These are phyloP conservation scores for Indicator maculatus DNA, from an alignment of 2,113 vertebrate genomes.

Conservation along the genomic window DNA sequence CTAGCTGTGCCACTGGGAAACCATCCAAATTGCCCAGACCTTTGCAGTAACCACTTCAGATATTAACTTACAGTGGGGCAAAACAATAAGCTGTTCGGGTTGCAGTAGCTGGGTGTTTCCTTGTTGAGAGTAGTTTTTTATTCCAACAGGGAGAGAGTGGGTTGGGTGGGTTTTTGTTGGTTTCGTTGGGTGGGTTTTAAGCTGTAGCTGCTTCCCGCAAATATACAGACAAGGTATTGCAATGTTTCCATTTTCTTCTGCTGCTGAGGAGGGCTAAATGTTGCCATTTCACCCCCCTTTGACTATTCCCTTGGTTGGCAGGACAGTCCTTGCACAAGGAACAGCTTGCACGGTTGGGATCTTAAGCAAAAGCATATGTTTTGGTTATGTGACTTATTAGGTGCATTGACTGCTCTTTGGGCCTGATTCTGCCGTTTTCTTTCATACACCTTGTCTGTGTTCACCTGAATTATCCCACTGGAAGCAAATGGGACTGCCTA, in stretches of 20 bases:
- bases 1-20: slow-evolving; percentile 64
- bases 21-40: slow-evolving; percentile 52
- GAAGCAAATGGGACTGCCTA: background rate
- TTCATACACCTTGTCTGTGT: background rate
- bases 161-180: background rate
- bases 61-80: slow-evolving; percentile 64
- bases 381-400: background rate
- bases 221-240: background rate
- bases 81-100: slow-evolving; percentile 62
- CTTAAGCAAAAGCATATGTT: background rate
- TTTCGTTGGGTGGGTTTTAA: background rate
- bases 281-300: background rate
- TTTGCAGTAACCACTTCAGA: slow-evolving; percentile 62
- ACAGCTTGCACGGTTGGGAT: background rate
- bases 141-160: background rate
- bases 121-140: slow-evolving; percentile 25
- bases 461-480: background rate
- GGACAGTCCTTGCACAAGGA: background rate
- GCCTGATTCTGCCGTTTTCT: background rate
- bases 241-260: background rate
- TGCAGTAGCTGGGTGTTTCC: slow-evolving; percentile 41
- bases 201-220: slow-evolving; percentile 5
- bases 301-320: background rate
- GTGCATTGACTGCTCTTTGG: background rate
- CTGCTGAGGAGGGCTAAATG: background rate